Base-by-base conservation (phyloP, 2,113 vertebrate genomes). In the Hippocampus mohnikei region DNA sequence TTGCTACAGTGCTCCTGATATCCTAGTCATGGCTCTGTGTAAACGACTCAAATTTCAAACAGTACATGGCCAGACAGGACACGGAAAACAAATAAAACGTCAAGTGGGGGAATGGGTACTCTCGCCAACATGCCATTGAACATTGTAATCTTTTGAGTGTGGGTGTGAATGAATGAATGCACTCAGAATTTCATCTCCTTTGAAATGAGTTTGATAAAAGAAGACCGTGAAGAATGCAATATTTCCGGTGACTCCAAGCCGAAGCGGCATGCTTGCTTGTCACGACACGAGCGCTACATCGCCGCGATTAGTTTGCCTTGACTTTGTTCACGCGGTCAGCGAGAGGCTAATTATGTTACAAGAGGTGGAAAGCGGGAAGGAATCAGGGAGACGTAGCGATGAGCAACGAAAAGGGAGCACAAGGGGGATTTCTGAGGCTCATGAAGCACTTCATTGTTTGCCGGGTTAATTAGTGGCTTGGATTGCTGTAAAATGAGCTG, bases 301-400 rank as follows among this genome's bases (percentile, higher is more conserved):
- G 1, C 60, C 75, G 72, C 69, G 46, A 80, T 82, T 85, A 23
- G 77, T 89, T 83, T 41, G 40, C 15, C 15, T 25, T 76, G 84
- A 81, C 86, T 79, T 21, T 84, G 83, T 89, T 86, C 83, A 77
- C 56, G 55, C 74, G 82, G 67, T 77, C 59, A 55, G 50, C 20
- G 66, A 84, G 84, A 79, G 72, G 69, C 44, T 82, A 81, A 87
- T 70, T 65, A 75, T 84, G 75, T 81, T 77, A 83, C 86, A 77
- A 75, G 70, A 29, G 48, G 75, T 40, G 27, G 55, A 33, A 64
- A 69, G 67, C 56, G 67, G 72, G 80, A 64, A 70, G 67, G 70
- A 81, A 79, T 75, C 73, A 81, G 69, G 58, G 50, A 72, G 73
- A 80, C 68, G 60, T 48, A 61, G 73, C 52, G 37, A 44, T 69